Base-by-base conservation (phyloP, 2,888 invertebrate species). In the Blera fallax region DNA sequence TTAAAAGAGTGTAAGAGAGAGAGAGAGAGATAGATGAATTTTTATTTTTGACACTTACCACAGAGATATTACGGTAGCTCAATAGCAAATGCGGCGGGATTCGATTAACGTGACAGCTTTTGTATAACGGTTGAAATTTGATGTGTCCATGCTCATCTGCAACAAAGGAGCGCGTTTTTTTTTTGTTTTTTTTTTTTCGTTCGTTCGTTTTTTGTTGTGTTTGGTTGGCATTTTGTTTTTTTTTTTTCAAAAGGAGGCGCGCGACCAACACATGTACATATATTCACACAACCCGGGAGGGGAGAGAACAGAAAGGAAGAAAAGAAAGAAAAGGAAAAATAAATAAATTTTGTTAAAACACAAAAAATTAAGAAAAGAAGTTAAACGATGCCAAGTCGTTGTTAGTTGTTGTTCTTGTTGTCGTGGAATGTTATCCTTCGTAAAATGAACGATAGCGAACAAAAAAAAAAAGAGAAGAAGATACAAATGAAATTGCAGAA, bases 81-180 rank as follows among this genome's bases (percentile, higher is more conserved):
- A 96, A 94, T 87, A 95, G 93, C 87, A 96, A 92, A 89, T 96
- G 93, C 5, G 95, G 94, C 88, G 95, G 94, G 87, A 95, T 94
- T 89, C 95, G 94, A 87, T 94, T 94, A 87, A 96, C 94, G 87
- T 94, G 93, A 90, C 96, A 96, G 91, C 95, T 95, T 82, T 96
- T 94, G 83, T 96, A 94, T 87, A 96, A 93, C 18, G 96, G 96
- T 90, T 96, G 96, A 91, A 95, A 96, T 89, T 95, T 94, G 88
- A 92, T 90, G 88, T 92, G 90, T 87, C 92, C 92, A 87, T 91
- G 90, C 87, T 95, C 95, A 93, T 95, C 96, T 96, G 93, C 52
- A 87, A 84, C 74, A 74, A 78, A 69, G 69, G 45, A 78, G 52
- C 74, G 74, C 76, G 45, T 10, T 34, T 83, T 69, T 69, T 87